Evolutionary conservation across 2,113 vertebrate species (phyloP), one percentile per base, ranked within the genome.

Genomic region (Hoplias malabaricus): DNA sequence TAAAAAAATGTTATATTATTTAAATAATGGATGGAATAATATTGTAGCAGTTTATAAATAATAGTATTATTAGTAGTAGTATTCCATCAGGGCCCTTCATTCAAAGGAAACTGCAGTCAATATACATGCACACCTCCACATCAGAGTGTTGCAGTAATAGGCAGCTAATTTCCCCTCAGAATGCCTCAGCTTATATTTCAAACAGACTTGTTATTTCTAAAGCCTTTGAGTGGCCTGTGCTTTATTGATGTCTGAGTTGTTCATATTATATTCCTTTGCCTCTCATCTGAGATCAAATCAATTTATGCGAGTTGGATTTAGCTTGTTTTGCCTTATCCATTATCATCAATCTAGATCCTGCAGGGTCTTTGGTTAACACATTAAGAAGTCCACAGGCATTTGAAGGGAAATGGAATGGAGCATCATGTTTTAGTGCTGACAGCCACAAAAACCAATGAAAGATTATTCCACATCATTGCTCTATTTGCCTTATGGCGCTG

Each of bases 391-490:
- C 85, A 76, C 85, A 88, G 89, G 87, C 92, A 80, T 91, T 91
- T 90, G 85, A 82, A 87, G 65, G 66, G 84, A 91, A 88, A 86
- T 88, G 85, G 83, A 85, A 88, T 83, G 89, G 79, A 85, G 88
- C 88, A 87, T 92, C 89, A 85, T 86, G 87, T 93, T 91, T 88
- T 90, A 92, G 90, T 89, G 89, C 88, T 89, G 86, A 85, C 86
- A 91, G 88, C 92, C 91, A 89, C 90, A 92, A 87, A 93, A 92
- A 90, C 91, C 91, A 86, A 84, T 79, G 87, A 88, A 81, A 82
- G 85, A 89, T 91, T 86, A 84, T 86, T 83, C 80, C 83, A 83
- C 86, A 81, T 89, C 87, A 89, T 88, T 89, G 87, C 87, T 86
- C 87, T 76, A 85, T 85, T 87, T 87, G 82, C 83, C 86, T 88